Percentiles rank a stretch among this genome's conserved stretches.
phyloP scores from a whole-genome alignment of 92 coral and sea anemone genomes.

The Virgularia gustaviana region DNA sequence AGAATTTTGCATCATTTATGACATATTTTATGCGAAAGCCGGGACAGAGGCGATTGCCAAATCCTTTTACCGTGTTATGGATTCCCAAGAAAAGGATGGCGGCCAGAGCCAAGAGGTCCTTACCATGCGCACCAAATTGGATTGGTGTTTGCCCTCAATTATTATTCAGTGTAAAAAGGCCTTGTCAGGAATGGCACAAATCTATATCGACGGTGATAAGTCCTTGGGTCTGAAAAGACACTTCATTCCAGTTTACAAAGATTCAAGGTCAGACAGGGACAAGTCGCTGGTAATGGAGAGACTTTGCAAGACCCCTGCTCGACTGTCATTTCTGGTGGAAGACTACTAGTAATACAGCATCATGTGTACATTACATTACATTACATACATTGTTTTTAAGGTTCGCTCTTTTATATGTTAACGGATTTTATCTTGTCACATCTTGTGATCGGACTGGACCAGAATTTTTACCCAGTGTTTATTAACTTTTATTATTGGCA shows the following conservation, averaged over 20 bases:
- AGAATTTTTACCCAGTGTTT: too few species aligned
- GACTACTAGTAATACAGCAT: too few species aligned
- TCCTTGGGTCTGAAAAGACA: neutral
- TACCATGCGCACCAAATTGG: neutral
- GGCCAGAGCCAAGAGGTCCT: slow-evolving; percentile 23
- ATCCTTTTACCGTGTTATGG: slow-evolving; percentile 23
- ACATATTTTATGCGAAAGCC: slow-evolving; percentile 15
- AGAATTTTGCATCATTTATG: slow-evolving; percentile 18
- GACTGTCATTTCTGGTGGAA: slow-evolving; percentile 5
- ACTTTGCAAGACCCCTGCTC: neutral
- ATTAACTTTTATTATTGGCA: too few species aligned
- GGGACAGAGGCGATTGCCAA: slow-evolving; percentile 19
- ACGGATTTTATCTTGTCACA: too few species aligned
- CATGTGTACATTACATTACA: too few species aligned
- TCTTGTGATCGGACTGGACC: too few species aligned
- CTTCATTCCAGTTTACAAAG: slow-evolving; percentile 1
- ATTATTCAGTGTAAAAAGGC: slow-evolving; percentile 4
- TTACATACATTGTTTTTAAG: too few species aligned
- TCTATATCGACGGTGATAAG: neutral
- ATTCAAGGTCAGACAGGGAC: neutral
- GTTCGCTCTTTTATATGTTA: too few species aligned
- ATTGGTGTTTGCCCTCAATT: slow-evolving; percentile 3
- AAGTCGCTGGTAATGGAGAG: slow-evolving; percentile 3
- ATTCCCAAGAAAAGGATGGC: slow-evolving; percentile 27
- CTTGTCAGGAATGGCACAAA: neutral